A percentile compares a stretch with the other conserved stretches of the same genome.
phyloP scores from a whole-genome alignment of 2,113 vertebrate species.

The Corydoras sp. region DNA sequence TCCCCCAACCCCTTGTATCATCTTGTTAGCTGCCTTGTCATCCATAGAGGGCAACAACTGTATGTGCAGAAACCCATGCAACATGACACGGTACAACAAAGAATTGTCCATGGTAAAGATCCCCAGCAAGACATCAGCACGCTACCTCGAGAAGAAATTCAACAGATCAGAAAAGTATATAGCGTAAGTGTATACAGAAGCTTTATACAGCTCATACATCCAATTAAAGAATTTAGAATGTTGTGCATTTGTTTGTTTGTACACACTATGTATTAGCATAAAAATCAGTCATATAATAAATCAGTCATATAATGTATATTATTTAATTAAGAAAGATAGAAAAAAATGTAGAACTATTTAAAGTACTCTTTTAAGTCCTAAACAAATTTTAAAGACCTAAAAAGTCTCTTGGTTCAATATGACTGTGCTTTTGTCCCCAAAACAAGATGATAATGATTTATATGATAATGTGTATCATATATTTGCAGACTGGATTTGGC shows the following conservation, averaged over 20 bases:
- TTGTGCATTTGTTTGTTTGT: not conserved
- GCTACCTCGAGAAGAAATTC: slow-evolving; percentile 98
- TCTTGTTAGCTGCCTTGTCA: slow-evolving; percentile 77
- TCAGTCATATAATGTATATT: no score
- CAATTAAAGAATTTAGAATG: not conserved
- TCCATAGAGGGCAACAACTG: slow-evolving; percentile 88
- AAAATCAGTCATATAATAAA: not conserved
- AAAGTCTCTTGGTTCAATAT: no score
- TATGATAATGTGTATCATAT: no score
- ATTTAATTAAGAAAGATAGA: no score
- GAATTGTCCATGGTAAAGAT: slow-evolving; percentile 99
- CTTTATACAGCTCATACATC: not conserved
- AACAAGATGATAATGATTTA: no score
- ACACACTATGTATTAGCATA: not conserved
- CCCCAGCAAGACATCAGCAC: slow-evolving; percentile 95
- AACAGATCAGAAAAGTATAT: slow-evolving; percentile 98
- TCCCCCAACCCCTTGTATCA: slow-evolving; percentile 4
- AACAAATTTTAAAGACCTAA: no score
- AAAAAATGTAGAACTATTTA: no score
- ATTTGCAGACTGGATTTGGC: no score
- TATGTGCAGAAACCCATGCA: slow-evolving; percentile 91
- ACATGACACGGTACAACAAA: slow-evolving; percentile 97
- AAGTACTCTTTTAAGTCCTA: no score
- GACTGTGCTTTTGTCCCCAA: no score
- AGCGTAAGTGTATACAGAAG: slow-evolving; percentile 70